phyloP scores from a whole-genome alignment of 2,113 vertebrate species.

The Sporophila hypoxantha region DNA sequence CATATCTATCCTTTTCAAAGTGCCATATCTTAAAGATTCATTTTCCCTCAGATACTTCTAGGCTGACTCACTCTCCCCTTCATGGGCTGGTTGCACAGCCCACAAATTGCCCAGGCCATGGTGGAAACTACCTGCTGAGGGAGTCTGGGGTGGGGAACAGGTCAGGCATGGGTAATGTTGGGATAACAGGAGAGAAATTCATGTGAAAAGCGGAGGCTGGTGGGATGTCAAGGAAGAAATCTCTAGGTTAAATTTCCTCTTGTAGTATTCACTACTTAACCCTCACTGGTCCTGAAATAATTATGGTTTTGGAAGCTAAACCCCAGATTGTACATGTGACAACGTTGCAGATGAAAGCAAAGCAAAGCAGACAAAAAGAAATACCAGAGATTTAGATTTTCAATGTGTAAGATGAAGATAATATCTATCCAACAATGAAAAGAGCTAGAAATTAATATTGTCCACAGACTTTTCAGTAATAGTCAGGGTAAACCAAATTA shows the following conservation, averaged over 20 bases:
- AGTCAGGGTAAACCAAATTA: not conserved
- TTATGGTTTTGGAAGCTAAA: not conserved
- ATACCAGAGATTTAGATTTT: not conserved
- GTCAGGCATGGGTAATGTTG: not conserved
- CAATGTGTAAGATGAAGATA: not conserved
- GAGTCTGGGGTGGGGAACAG: not conserved
- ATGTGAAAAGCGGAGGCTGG: not conserved
- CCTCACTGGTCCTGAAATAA: not conserved
- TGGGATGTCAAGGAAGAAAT: not conserved
- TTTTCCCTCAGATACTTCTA: constrained; percentile 5
- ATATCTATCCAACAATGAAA: not conserved
- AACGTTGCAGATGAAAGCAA: constrained; percentile 2
- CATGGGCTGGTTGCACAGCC: not conserved
- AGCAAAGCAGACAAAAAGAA: not conserved
- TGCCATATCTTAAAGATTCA: not conserved
- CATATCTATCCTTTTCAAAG: constrained; percentile 17
- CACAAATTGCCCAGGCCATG: not conserved
- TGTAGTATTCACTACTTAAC: not conserved
- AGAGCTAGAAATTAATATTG: not conserved
- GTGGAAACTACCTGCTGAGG: constrained; percentile 34
- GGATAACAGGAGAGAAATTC: not conserved
- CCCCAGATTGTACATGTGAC: not conserved
- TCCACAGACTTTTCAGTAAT: not conserved
- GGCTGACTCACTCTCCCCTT: constrained; percentile 16
- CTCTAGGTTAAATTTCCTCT: not conserved